These are phyloP conservation scores for Halichoeres trimaculatus DNA, from an alignment of 2,113 vertebrate genomes.

Conservation along the genomic window DNA sequence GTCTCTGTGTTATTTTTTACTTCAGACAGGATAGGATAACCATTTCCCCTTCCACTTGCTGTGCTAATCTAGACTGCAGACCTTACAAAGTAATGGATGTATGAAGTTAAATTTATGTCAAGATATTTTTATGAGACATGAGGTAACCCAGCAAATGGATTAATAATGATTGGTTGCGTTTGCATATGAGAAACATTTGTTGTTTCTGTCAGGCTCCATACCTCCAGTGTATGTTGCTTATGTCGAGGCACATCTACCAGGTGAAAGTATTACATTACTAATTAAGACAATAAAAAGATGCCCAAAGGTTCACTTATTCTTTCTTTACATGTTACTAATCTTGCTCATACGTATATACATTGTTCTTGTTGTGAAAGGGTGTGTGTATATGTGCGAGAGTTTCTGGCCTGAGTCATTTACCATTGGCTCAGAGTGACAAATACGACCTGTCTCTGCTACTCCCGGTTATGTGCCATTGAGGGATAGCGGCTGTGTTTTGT, in stretches of 20 bases:
- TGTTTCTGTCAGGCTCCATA: too few relatives aligned
- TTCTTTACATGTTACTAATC: slow-evolving; percentile 36
- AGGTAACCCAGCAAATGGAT: background rate
- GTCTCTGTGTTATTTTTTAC: slow-evolving; percentile 8
- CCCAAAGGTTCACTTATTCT: background rate
- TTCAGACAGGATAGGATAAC: background rate
- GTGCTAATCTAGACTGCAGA: slow-evolving; percentile 3
- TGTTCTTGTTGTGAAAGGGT: slow-evolving; percentile 33
- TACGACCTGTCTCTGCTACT: slow-evolving; percentile 59
- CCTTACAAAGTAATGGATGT: background rate
- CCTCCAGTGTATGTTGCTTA: too few relatives aligned
- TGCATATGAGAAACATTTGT: too few relatives aligned
- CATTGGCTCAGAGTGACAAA: slow-evolving; percentile 68
- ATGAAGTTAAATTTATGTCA: background rate
- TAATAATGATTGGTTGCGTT: too few relatives aligned
- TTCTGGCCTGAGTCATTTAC: slow-evolving; percentile 53
- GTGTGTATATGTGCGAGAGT: slow-evolving; percentile 9
- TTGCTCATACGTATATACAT: slow-evolving; percentile 9
- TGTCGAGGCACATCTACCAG: too few relatives aligned
- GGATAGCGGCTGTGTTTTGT: slow-evolving; percentile 66
- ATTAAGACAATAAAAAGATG: background rate
- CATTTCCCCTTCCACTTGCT: slow-evolving; percentile 35
- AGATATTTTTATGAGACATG: background rate
- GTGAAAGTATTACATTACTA: too few relatives aligned
- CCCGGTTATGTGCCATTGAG: slow-evolving; percentile 63